Percentiles rank a stretch among this genome's conserved stretches.
Evolutionary conservation across 2,113 vertebrate genomes (phyloP).

Genomic region (Pseudonaja textilis): DNA sequence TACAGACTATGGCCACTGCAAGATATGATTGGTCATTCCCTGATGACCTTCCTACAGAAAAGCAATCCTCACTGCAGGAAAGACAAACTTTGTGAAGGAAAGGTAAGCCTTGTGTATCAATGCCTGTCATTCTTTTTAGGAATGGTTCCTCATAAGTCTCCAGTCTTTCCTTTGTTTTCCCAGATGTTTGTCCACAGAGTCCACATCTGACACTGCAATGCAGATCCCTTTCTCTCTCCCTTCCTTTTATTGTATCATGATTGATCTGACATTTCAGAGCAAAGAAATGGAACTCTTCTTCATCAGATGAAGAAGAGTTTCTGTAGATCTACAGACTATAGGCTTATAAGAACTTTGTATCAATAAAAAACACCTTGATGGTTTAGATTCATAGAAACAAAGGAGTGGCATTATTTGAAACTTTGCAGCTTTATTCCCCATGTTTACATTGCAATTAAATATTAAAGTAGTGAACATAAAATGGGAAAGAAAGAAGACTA

Average conservation of each 20-base stretch:
- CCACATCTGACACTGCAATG: background rate
- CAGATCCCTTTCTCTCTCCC: background rate
- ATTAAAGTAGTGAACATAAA: background rate
- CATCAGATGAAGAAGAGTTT: background rate
- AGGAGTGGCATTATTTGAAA: background rate
- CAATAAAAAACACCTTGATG: background rate
- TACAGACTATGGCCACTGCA: background rate
- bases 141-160: background rate
- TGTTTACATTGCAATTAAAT: background rate
- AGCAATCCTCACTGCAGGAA: background rate
- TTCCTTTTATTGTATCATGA: background rate
- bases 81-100: background rate
- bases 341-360: background rate
- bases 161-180: background rate
- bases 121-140: background rate
- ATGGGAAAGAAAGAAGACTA: background rate
- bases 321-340: background rate
- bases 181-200: background rate
- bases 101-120: background rate
- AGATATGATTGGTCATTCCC: background rate
- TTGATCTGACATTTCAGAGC: background rate
- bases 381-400: background rate
- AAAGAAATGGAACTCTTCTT: background rate
- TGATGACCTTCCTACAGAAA: background rate
- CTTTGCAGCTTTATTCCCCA: background rate